A percentile compares a stretch with the other conserved stretches of the same genome.
Conservation (phyloP, 2,113 vertebrate species). For the Stigmatopora argus region DNA sequence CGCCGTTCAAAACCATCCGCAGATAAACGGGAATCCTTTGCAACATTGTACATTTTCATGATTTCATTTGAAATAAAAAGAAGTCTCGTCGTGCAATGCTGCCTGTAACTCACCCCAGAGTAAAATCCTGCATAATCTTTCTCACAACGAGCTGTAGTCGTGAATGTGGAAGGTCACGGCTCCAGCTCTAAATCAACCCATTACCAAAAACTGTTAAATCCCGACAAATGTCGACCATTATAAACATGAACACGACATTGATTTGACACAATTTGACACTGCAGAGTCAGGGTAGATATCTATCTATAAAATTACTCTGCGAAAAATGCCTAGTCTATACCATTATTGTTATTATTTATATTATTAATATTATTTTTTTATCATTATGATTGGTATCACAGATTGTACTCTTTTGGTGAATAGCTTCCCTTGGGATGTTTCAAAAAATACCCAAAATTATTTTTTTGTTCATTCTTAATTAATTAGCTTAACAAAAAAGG, state of each 20-base stretch:
- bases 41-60: constrained; percentile 4
- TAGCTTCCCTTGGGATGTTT: no score
- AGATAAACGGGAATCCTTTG: constrained; percentile 24
- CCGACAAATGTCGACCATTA: background rate
- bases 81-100: background rate
- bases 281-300: background rate
- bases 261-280: background rate
- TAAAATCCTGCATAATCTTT: background rate
- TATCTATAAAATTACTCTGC: background rate
- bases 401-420: no score
- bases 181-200: background rate
- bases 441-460: no score
- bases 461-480: no score
- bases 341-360: no score
- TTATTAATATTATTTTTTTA: no score
- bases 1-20: constrained; percentile 42
- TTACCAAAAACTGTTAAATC: background rate
- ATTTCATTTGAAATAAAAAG: background rate
- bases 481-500: no score
- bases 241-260: background rate
- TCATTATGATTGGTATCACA: no score
- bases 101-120: background rate
- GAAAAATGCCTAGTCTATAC: background rate
- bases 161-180: constrained; percentile 5
- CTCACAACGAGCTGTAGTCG: background rate